Evolutionary conservation across 2,888 invertebrate species (phyloP), one percentile per base, ranked within the genome.

Genomic region (Acrocera orbiculus): DNA sequence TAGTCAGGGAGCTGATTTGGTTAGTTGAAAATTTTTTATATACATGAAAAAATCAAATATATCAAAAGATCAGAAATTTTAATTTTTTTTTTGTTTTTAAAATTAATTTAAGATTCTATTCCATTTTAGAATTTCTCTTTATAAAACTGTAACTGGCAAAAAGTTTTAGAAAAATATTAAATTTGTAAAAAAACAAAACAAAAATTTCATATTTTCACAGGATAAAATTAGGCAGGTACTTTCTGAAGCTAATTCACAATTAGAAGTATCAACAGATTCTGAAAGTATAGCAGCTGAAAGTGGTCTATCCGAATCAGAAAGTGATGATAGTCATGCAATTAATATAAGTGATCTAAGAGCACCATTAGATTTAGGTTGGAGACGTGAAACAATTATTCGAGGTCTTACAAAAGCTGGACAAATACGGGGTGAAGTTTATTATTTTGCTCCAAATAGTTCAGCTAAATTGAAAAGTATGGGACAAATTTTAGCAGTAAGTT

Each of bases 341-440:
- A 61, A 60, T 38, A 52, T 61, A 51, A 60, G 65, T 16, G 69
- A 73, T 43, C 53, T 79, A 32, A 61, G 71, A 29, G 63, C 74
- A 35, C 78, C 79, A 1, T 50, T 80, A 16, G 72, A 71, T 32
- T 64, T 69, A 61, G 90, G 89, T 38, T 93, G 93, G 93, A 80
- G 81, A 48, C 67, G 93, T n/a, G 82, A 89, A 54, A 92, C 92
- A 0, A 70, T 86, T 34, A 86, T 93, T 48, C 74, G 79, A 42
- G 83, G 85, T 5, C 68, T 92, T 7, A 86, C 85, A 5, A 76
- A 81, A 44, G 79, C 75, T 48, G 89, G 90, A 24, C 76, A 80
- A 42, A 76, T 85, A 42, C 78, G 81, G 45, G 92, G 95, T n/a
- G 93, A 95, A 52, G 93, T 96, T 28, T 73, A 76, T 37, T 96